These are phyloP conservation scores for Heterochromis multidens DNA, from an alignment of 2,113 vertebrate genomes.

Conservation along the genomic window DNA sequence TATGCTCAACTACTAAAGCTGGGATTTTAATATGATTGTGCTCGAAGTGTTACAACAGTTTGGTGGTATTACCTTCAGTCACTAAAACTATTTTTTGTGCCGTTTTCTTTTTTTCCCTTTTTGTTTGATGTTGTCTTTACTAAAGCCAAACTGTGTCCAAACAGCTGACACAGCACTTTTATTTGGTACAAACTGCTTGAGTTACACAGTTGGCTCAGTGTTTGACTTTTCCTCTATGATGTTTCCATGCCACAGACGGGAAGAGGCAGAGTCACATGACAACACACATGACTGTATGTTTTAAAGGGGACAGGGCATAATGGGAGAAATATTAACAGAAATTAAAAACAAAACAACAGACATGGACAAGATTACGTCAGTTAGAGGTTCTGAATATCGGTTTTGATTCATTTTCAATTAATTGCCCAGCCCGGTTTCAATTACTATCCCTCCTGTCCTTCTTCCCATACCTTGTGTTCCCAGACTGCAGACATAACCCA, in stretches of 20 bases:
- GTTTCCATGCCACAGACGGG: too few relatives aligned
- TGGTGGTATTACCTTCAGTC: too few relatives aligned
- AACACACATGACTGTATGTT: background rate
- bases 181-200: background rate
- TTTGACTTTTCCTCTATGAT: background rate
- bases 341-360: background rate
- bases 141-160: too few relatives aligned
- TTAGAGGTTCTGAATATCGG: background rate
- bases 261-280: background rate
- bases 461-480: constrained; percentile 86
- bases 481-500: constrained; percentile 84
- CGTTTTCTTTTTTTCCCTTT: too few relatives aligned
- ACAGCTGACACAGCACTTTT: too few relatives aligned
- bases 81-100: too few relatives aligned
- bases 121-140: too few relatives aligned
- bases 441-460: background rate
- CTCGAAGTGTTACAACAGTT: too few relatives aligned
- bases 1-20: too few relatives aligned
- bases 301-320: background rate
- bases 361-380: background rate
- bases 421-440: background rate
- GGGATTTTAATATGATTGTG: too few relatives aligned
- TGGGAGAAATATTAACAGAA: background rate
- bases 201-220: background rate
- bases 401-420: background rate